A percentile compares a stretch with the other conserved stretches of the same genome.
Conservation (phyloP, 2,888 invertebrate species). For the Rhodophaea formosa region DNA sequence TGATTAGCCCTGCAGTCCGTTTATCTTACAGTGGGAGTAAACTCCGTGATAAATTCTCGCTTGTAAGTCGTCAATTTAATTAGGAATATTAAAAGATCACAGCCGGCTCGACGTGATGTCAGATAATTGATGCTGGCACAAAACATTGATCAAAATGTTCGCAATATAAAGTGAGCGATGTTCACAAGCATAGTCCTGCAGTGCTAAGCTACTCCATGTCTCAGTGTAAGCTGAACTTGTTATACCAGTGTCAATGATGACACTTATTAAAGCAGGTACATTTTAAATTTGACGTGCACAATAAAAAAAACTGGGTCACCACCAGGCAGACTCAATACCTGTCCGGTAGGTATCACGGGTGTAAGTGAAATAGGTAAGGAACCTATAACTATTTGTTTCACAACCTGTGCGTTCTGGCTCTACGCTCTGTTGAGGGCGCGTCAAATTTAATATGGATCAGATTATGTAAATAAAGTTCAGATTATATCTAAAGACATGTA, state of each 20-base stretch:
- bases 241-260: not conserved
- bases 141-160: not conserved
- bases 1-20: constrained; percentile 27
- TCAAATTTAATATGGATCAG: too few species aligned
- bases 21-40: constrained; percentile 12
- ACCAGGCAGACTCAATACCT: too few species aligned
- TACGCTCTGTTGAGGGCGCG: too few species aligned
- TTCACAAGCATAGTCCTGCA: constrained; percentile 13
- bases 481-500: constrained; percentile 15
- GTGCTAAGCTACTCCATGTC: constrained; percentile 3
- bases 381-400: too few species aligned
- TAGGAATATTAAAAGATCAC: constrained; percentile 13
- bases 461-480: not conserved
- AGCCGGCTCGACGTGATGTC: constrained; percentile 6
- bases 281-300: too few species aligned
- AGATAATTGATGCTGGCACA: constrained; percentile 1
- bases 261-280: too few species aligned
- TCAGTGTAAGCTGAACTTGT: constrained; percentile 4
- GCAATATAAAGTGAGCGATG: constrained; percentile 15
- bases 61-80: constrained; percentile 2
- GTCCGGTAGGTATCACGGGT: too few species aligned
- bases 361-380: too few species aligned
- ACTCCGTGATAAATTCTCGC: constrained; percentile 13
- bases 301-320: too few species aligned
- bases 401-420: too few species aligned